Base-by-base conservation (phyloP, 2,797 vertebrate genomes). In the Chelonia mydas region DNA sequence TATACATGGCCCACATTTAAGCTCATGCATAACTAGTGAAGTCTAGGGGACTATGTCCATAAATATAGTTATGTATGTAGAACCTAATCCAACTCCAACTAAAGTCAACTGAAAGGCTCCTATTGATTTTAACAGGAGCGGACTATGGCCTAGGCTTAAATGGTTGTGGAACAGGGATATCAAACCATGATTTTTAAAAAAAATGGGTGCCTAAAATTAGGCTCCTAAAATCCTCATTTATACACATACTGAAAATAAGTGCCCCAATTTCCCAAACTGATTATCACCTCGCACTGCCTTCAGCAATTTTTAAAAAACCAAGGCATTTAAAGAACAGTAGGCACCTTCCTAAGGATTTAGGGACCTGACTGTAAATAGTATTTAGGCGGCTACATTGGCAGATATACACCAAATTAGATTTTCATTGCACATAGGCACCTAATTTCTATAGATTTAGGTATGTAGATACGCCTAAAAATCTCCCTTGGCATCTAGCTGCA, bases 391-490 rank as follows among this genome's bases (percentile, higher is more conserved):
- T 80, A 51, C 3, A 21, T 2, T 28, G 65, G 3, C 41, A 87
- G 90, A 89, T 23, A 87, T n/a, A 17, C 31, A 33, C 33, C 33
- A 65, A 15, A 65, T 65, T 65, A 65, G 61, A 31, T 59, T 59
- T 15, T 59, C 57, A 59, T 17, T 65, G 7, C 33, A 50, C 11
- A 50, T n/a, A 65, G 31, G 15, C 33, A 65, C 2, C 33, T 17
- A n/a, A 15, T 13, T 33, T 15, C 28, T 12, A 61, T 16, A 61
- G 5, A 33, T 31, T 33, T 65, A 65, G 61, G 33, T 33, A 13
- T 16, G 3, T 17, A 91, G 76, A 47, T 13, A 90, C 28, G 23
- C 50, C 84, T 90, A 86, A 90, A 95, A 95, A 78, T 25, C 21
- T 25, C 79, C 54, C 11, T 51, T 0, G 3, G 53, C 12, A 80